Evolutionary conservation across 2,888 invertebrate genomes (phyloP), one percentile per base, ranked within the genome.

Genomic region (Cephus pulcher): DNA sequence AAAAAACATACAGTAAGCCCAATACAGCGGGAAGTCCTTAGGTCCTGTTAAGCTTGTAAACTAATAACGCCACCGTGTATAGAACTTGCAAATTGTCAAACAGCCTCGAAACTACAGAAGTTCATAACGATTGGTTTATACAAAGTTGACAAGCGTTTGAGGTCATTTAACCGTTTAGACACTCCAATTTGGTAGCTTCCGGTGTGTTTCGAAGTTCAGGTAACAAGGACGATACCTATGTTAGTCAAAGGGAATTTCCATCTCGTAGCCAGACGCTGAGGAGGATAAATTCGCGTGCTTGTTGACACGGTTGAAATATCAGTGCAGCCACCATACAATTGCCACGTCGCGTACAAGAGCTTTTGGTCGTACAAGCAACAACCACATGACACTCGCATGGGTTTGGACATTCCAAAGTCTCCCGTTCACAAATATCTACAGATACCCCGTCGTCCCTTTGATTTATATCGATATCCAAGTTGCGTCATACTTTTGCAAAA

Each of bases 201-300:
- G 15, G 9, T 23, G 2, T 56, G 9, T 2, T 56, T 6, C 56
- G 23, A 56, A 75, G 35, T 71, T n/a, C 33, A 30, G 79, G 78
- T 70, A 80, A 80, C 78, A 80, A 77, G 78, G 70, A 69, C 30
- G 37, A 23, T 75, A 80, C 80, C 82, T 81, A 76, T 80, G 79
- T 80, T 56, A 82, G 80, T 88, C 88, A 88, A 88, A 88, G 88
- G 82, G 88, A 88, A 88, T 88, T 84, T 82, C 84, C 76, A 84
- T 80, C 84, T 83, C 85, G 88, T 83, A 84, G 83, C 83, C 84
- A 80, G 76, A 75, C 75, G 77, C 69, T 74, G 75, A 76, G 73
- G 34, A 12, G 37, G 35, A 4, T 73, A 34, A 76, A 69, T 56
- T 68, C 70, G 70, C 56, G 23, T 74, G 32, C 40, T n/a, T 86